Percentiles rank a stretch among this genome's conserved stretches.
phyloP scores from a whole-genome alignment of 2,113 vertebrate species.

The Neodon shergylaensis region DNA sequence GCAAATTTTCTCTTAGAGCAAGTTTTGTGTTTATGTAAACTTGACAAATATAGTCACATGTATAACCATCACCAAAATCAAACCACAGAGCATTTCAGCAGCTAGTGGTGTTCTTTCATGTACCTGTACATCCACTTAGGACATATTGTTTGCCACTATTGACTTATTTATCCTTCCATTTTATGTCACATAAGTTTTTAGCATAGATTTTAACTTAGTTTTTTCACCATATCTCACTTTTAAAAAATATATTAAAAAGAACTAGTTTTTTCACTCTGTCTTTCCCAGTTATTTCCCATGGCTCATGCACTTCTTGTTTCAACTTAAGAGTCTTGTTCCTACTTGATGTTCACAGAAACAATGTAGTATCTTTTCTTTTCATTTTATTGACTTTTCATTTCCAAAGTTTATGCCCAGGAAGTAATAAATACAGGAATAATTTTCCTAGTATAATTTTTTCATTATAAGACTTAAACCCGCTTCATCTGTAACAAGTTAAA shows the following conservation, averaged over 20 bases:
- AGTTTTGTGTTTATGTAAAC: neutral
- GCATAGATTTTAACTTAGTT: neutral
- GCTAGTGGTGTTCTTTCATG: neutral
- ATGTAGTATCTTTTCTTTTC: neutral
- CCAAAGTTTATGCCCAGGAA: neutral
- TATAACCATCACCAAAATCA: neutral
- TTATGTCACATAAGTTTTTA: neutral
- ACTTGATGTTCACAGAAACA: neutral
- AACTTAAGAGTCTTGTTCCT: neutral
- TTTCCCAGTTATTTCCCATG: neutral
- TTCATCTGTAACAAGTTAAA: neutral
- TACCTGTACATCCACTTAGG: neutral
- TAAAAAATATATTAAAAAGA: neutral
- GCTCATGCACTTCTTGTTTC: neutral
- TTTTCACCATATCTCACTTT: neutral
- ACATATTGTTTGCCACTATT: neutral
- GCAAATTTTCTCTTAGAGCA: neutral
- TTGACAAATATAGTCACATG: neutral
- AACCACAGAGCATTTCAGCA: neutral
- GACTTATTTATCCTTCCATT: neutral
- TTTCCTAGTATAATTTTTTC: neutral
- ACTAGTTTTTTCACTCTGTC: neutral
- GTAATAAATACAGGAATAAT: neutral
- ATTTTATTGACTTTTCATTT: neutral
- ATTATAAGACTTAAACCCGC: neutral